Evolutionary conservation across 2,113 vertebrate genomes (phyloP).

Genomic region (Oncorhynchus kisutch): DNA sequence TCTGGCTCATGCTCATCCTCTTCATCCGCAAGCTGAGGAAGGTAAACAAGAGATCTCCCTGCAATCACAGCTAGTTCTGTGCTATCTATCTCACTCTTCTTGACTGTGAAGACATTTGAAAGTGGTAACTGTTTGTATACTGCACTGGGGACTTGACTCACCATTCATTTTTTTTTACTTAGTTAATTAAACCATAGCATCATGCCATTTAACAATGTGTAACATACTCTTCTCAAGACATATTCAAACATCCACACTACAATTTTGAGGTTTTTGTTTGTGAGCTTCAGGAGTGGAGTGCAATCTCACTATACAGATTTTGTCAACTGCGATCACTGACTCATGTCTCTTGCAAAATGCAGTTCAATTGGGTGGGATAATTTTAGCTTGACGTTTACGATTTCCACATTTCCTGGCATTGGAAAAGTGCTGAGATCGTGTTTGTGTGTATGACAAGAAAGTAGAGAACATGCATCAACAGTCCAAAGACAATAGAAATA

Average conservation of each 20-base stretch:
- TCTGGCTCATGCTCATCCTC: slow-evolving; percentile 91
- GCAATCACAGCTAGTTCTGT: no score
- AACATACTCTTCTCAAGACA: neutral
- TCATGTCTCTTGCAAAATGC: slow-evolving; percentile 24
- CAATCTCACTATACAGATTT: neutral
- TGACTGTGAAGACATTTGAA: neutral
- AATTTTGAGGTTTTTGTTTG: neutral
- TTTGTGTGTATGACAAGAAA: slow-evolving; percentile 19
- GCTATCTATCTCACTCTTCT: neutral
- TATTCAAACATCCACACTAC: neutral
- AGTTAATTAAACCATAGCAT: neutral
- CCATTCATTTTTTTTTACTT: neutral
- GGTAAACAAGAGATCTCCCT: slow-evolving; percentile 62
- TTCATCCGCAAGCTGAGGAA: slow-evolving; percentile 91
- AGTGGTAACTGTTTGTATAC: neutral
- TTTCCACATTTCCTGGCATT: slow-evolving; percentile 29
- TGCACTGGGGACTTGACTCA: neutral
- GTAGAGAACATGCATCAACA: slow-evolving; percentile 7
- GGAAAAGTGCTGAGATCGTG: neutral
- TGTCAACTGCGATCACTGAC: neutral
- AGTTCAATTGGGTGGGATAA: slow-evolving; percentile 10
- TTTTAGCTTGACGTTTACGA: slow-evolving; percentile 28
- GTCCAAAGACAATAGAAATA: neutral
- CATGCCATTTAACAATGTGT: slow-evolving; percentile 1
- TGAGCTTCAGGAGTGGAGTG: neutral